These are phyloP conservation scores for Myanophis thanlyinensis DNA, from an alignment of 2,113 vertebrate species.

Conservation along the genomic window DNA sequence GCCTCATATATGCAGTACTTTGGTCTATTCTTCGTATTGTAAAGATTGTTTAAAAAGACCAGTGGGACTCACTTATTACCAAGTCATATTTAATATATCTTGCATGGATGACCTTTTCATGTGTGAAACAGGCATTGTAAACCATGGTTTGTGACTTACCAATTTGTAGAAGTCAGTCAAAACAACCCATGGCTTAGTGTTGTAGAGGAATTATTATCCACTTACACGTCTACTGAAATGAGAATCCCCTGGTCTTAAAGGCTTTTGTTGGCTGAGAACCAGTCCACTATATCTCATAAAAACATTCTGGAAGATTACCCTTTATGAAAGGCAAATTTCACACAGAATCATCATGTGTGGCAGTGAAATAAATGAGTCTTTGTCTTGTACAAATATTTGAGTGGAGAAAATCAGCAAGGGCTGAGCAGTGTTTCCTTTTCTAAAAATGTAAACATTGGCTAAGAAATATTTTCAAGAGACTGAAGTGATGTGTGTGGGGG, in stretches of 20 bases:
- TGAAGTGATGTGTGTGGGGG: neutral
- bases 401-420: neutral
- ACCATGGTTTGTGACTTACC: neutral
- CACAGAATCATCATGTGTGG: neutral
- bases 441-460: neutral
- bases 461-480: neutral
- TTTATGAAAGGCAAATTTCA: neutral
- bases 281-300: neutral
- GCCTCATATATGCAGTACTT: neutral
- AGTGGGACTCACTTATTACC: neutral
- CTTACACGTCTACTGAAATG: neutral
- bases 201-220: neutral
- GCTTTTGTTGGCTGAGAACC: neutral
- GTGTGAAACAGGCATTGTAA: neutral
- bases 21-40: neutral
- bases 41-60: neutral
- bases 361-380: neutral
- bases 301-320: neutral
- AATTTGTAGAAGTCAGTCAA: neutral
- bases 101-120: neutral
- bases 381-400: neutral
- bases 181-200: neutral
- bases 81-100: neutral
- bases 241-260: neutral
- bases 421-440: neutral